These are phyloP conservation scores for Oligia strigilis DNA, from an alignment of 2,888 invertebrate species.

Conservation along the genomic window DNA sequence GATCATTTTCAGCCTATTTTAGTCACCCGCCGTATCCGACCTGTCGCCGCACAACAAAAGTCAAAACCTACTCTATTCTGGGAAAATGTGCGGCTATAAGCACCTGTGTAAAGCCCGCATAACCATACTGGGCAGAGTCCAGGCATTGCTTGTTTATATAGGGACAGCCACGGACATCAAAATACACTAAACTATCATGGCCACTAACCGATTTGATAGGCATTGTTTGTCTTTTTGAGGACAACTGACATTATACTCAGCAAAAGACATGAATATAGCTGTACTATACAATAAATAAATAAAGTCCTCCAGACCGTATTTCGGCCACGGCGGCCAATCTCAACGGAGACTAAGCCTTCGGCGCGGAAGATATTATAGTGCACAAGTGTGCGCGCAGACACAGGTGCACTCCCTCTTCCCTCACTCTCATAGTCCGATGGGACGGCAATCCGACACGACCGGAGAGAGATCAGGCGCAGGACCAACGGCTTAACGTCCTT, in stretches of 20 bases:
- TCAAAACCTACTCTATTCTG: neutral
- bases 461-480: no score
- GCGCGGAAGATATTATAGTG: no score
- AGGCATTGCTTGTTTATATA: neutral
- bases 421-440: no score
- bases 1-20: constrained; percentile 62
- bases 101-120: neutral
- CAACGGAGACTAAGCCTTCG: no score
- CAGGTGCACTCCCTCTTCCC: no score
- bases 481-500: no score
- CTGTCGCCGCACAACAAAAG: neutral
- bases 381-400: no score
- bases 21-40: constrained; percentile 54
- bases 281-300: neutral
- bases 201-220: neutral
- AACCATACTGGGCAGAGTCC: neutral
- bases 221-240: neutral
- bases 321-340: no score
- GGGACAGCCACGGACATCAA: neutral
- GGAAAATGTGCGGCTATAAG: no score
- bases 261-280: neutral
- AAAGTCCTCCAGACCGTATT: no score
- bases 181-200: neutral
- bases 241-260: no score
- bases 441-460: no score